phyloP scores from a whole-genome alignment of 37 sponge, comb jelly and placozoan species.

The Beroe forskalii region DNA sequence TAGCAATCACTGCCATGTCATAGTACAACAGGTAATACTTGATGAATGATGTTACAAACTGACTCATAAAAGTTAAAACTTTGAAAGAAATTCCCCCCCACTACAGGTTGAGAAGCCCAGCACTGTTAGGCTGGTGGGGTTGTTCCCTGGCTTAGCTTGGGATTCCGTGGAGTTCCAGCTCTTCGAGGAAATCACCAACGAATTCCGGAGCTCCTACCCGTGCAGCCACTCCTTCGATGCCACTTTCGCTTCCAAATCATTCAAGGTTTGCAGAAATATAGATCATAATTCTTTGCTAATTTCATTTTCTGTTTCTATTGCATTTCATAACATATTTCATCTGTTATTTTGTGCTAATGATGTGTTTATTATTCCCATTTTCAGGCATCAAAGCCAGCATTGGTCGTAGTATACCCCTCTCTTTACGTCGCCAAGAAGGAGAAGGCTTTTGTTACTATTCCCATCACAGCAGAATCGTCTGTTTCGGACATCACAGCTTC shows the following conservation, averaged over 20 bases:
- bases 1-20: too few species aligned
- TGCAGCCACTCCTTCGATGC: conserved; percentile 56
- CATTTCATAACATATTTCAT: too few species aligned
- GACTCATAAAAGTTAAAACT: too few species aligned
- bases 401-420: conserved; percentile 19
- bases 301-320: too few species aligned
- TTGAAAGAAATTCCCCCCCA: too few species aligned
- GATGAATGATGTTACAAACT: too few species aligned
- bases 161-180: conserved; percentile 34
- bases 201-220: neutral
- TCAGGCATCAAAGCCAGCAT: conserved; percentile 13
- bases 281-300: too few species aligned
- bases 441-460: conserved; percentile 5
- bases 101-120: conserved; percentile 50
- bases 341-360: too few species aligned
- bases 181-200: conserved; percentile 43
- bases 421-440: conserved; percentile 57
- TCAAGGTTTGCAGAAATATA: conserved; percentile 34
- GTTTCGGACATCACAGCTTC: neutral
- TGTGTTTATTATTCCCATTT: too few species aligned
- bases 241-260: conserved; percentile 13
- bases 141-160: neutral
- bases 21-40: too few species aligned
- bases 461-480: conserved; percentile 1
- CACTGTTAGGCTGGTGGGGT: neutral